Conservation (phyloP, 2,113 vertebrate genomes). For the Peromyscus polionotus region DNA sequence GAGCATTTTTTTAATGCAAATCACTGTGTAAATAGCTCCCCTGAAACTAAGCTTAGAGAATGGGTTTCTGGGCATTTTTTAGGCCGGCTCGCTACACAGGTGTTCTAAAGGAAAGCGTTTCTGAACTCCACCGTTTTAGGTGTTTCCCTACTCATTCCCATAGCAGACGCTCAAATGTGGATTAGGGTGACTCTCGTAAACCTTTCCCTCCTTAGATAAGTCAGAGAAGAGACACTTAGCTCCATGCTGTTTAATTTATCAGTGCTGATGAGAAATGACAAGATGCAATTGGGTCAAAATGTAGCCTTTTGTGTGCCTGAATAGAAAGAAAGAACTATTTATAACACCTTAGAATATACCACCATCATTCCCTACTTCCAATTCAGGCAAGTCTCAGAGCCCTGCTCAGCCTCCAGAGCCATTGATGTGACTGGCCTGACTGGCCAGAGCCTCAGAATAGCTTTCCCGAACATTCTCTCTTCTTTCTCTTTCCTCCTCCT, state of each 20-base stretch:
- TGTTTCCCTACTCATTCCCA: neutral
- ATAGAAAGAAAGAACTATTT: neutral
- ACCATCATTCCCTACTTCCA: neutral
- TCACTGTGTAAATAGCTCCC: constrained; percentile 65
- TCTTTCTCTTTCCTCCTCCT: constrained; percentile 20
- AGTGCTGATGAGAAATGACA: neutral
- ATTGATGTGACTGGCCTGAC: neutral
- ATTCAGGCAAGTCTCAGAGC: neutral
- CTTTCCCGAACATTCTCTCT: neutral
- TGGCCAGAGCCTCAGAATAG: neutral
- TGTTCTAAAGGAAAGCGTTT: neutral
- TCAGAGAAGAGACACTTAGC: neutral
- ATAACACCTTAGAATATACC: neutral
- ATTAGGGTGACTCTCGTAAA: neutral
- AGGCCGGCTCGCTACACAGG: constrained; percentile 57
- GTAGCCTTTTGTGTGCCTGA: neutral
- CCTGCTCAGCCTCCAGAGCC: neutral
- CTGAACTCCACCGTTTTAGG: neutral
- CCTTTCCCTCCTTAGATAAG: neutral
- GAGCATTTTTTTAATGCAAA: constrained; percentile 80
- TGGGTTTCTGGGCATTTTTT: neutral
- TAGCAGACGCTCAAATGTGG: neutral
- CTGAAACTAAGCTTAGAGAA: constrained; percentile 42
- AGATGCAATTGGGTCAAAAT: neutral
- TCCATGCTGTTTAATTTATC: neutral